Evolutionary conservation across 2,888 invertebrate species (phyloP).

Genomic region (Polydrusus tereticollis): DNA sequence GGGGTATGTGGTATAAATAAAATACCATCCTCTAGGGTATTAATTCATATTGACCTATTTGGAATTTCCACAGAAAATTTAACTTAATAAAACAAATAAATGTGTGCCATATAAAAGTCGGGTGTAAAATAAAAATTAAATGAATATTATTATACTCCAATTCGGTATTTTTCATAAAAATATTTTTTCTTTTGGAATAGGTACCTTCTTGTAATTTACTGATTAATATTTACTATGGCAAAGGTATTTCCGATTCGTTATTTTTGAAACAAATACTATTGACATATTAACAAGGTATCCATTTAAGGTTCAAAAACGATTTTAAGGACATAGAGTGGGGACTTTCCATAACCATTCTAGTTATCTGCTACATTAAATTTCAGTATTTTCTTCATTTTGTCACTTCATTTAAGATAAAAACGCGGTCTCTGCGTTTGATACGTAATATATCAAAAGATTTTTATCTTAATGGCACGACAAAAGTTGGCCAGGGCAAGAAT

Average conservation of each 20-base stretch:
- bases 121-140: no score
- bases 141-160: no score
- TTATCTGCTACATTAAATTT: conserved; percentile 40
- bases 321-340: background rate
- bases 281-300: background rate
- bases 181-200: no score
- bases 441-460: conserved; percentile 45
- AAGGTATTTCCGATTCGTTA: background rate
- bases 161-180: no score
- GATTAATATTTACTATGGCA: no score
- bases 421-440: conserved; percentile 42
- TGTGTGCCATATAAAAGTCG: no score
- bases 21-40: no score
- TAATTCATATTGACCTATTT: no score
- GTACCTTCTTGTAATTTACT: no score
- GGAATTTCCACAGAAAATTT: no score
- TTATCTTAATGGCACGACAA: conserved; percentile 43
- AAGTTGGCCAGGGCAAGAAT: conserved; percentile 41
- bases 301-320: background rate
- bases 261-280: background rate
- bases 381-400: conserved; percentile 48
- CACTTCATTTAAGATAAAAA: conserved; percentile 49
- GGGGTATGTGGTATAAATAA: no score
- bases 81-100: no score
- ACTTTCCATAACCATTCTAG: conserved; percentile 26